Evolutionary conservation across 37 sponge, comb jelly and placozoan species (phyloP), one percentile per base, ranked within the genome.

Genomic region (Corticium candelabrum): DNA sequence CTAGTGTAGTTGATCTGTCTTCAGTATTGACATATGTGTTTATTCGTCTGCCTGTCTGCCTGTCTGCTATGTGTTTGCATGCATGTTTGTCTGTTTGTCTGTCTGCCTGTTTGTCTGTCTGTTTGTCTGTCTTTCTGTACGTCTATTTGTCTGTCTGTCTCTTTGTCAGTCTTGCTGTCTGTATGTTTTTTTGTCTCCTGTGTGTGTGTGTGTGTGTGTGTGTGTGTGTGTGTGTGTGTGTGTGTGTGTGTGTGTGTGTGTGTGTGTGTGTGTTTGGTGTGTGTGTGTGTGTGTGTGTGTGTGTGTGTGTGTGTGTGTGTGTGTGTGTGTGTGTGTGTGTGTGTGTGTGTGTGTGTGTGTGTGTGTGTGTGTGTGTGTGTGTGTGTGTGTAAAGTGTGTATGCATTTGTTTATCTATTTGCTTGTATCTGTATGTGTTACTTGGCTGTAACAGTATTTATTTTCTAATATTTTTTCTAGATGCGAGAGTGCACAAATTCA

Each of bases 281-380:
- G 56, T 43, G 56, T 43, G 56, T 43, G 56, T 43, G 56, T 43
- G 56, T 43, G 56, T 43, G 56, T 43, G 56, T 43, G 56, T 43
- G 56, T 43, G 56, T 43, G 56, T 43, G 56, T 43, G 56, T 43
- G 56, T 43, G 56, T 43, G 56, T 43, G 56, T 43, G 56, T 43
- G 56, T 43, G 56, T 43, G 56, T 43, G 56, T 43, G 56, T 43
- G 56, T 43, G 56, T 43, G 56, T 43, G 56, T 43, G 56, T 43
- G 56, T 43, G 56, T 43, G 56, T 43, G 56, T 43, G 56, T 43
- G 56, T 43, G 56, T 43, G 56, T 43, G 56, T 43, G 56, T 43
- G 56, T 43, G 56, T 21, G 11, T 11, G 11, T 21, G 5, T 21
- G 11, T 5, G 56, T 43, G 11, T 43, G 5, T 43, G 56, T 43